phyloP scores from a whole-genome alignment of 92 coral and sea anemone species.

The Meandrina meandrites region DNA sequence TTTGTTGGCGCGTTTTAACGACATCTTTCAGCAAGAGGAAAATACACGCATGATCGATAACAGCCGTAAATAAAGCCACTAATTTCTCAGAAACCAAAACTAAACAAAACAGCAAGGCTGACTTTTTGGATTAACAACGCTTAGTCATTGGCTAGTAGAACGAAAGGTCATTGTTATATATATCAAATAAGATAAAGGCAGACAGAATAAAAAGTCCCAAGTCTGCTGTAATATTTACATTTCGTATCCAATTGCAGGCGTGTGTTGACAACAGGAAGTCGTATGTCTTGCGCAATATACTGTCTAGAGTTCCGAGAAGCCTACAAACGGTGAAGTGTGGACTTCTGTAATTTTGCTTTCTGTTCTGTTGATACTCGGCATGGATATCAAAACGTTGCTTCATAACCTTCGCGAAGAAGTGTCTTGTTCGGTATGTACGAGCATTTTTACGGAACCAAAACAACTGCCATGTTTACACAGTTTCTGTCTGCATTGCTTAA shows the following conservation, averaged over 20 bases:
- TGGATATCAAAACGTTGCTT: constrained; percentile 18
- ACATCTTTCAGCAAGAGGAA: too few relatives aligned
- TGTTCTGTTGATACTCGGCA: background rate
- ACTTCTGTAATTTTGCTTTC: background rate
- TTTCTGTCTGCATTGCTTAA: constrained; percentile 8
- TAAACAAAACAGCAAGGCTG: background rate
- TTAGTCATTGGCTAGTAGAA: background rate
- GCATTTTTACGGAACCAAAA: constrained; percentile 18
- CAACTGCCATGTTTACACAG: constrained; percentile 20
- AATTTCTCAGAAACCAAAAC: background rate
- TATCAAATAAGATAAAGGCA: background rate
- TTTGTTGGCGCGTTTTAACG: too few relatives aligned
- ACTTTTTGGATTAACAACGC: too few relatives aligned
- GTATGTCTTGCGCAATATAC: background rate
- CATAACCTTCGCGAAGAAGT: constrained; percentile 23
- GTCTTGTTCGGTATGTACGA: constrained; percentile 17
- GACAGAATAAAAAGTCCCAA: background rate
- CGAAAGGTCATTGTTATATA: background rate
- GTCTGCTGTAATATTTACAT: background rate
- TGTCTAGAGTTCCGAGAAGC: background rate
- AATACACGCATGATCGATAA: too few relatives aligned
- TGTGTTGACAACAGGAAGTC: background rate
- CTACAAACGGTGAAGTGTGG: background rate
- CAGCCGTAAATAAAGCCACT: background rate
- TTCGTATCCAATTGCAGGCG: background rate